A percentile compares a stretch with the other conserved stretches of the same genome.
These are phyloP conservation scores for Charanyca ferruginea DNA, from an alignment of 2,888 invertebrate species.

Conservation along the genomic window DNA sequence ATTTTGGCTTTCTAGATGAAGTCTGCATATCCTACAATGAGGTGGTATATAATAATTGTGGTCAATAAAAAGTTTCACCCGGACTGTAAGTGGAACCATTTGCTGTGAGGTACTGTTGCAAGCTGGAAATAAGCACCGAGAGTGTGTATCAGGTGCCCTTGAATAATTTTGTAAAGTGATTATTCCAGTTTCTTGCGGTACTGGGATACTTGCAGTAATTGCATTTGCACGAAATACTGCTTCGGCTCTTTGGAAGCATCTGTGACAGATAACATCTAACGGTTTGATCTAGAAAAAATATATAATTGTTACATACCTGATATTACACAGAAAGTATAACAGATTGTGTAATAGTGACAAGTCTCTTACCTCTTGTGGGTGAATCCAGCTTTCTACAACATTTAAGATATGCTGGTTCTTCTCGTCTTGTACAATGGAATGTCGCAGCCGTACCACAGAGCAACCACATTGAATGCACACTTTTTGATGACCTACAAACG, in stretches of 20 bases:
- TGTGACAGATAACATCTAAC: neutral
- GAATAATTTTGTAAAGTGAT: neutral
- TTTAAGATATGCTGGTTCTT: too few species aligned
- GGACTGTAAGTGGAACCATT: constrained; percentile 1
- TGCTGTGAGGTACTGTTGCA: too few species aligned
- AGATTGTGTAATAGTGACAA: too few species aligned
- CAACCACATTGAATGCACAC: too few species aligned
- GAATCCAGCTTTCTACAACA: too few species aligned
- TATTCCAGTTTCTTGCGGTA: neutral
- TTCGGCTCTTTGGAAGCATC: constrained; percentile 7
- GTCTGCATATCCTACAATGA: neutral
- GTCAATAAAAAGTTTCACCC: neutral
- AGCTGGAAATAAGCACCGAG: too few species aligned
- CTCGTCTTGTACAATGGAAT: too few species aligned
- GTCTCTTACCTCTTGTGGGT: too few species aligned
- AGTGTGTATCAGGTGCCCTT: neutral
- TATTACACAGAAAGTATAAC: too few species aligned
- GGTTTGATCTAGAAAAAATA: neutral
- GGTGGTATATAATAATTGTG: constrained; percentile 4
- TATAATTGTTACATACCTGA: too few species aligned
- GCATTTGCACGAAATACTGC: neutral
- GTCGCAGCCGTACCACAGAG: too few species aligned
- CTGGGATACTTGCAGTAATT: neutral
- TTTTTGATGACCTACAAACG: too few species aligned
- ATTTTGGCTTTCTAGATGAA: neutral